phyloP scores from a whole-genome alignment of 2,113 vertebrate species.

The Elephantulus edwardii region DNA sequence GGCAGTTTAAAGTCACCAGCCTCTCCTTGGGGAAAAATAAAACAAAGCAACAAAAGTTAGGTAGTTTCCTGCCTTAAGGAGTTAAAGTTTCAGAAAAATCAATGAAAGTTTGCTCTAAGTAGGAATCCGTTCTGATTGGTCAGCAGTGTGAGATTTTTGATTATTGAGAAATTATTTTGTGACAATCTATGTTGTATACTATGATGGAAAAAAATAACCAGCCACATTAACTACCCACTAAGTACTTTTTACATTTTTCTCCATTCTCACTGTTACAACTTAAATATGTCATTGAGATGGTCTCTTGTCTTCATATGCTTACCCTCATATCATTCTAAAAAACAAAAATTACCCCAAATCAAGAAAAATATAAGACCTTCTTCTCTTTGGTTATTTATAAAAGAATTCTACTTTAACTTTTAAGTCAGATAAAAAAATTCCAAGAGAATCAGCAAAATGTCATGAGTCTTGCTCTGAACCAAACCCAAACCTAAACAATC shows the following conservation, averaged over 20 bases:
- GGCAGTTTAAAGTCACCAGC: too few species aligned
- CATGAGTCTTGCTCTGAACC: neutral
- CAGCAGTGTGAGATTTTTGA: too few species aligned
- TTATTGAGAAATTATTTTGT: neutral
- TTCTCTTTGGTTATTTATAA: neutral
- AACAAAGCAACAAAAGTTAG: too few species aligned
- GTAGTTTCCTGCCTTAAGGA: too few species aligned
- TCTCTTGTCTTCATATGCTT: neutral
- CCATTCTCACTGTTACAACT: neutral
- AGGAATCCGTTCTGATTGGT: too few species aligned
- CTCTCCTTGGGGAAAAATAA: too few species aligned
- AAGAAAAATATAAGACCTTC: neutral
- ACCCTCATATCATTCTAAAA: neutral
- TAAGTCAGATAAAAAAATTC: neutral
- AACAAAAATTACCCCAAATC: neutral
- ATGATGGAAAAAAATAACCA: neutral
- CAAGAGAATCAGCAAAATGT: neutral
- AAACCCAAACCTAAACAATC: too few species aligned
- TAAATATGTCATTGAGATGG: neutral
- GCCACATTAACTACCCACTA: neutral
- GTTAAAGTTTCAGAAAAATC: too few species aligned
- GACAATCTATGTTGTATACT: neutral
- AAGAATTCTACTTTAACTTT: slow-evolving; percentile 17
- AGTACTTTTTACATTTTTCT: neutral
- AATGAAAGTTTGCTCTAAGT: too few species aligned